Evolutionary conservation across 1,140 invertebrate species (phyloP).

Genomic region (Papilio polytes): DNA sequence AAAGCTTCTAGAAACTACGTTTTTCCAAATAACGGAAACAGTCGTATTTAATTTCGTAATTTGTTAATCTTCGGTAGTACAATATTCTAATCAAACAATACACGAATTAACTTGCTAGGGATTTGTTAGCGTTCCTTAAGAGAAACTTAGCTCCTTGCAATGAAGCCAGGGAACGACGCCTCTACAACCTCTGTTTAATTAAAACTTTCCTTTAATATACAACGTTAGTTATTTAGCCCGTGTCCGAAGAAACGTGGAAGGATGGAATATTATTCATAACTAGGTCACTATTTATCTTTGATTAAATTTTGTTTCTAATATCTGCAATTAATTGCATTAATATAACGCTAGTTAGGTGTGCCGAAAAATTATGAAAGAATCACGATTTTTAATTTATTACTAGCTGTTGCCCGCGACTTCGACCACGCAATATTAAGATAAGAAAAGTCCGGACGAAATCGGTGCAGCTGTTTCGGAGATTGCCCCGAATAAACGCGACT

Average conservation of each 20-base stretch:
- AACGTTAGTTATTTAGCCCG: constrained; percentile 2
- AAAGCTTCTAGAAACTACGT: background rate
- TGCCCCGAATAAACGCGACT: no score
- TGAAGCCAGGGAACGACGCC: constrained; percentile 5
- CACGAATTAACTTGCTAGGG: background rate
- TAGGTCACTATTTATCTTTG: background rate
- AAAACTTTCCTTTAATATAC: constrained; percentile 8
- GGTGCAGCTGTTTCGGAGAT: no score
- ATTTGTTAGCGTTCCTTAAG: constrained; percentile 12
- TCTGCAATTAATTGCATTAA: background rate
- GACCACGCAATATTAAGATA: no score
- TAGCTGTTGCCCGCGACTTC: no score
- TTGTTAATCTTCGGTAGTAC: background rate
- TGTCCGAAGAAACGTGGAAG: constrained; percentile 15
- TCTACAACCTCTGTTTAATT: constrained; percentile 11
- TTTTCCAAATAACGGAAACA: background rate
- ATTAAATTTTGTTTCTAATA: background rate
- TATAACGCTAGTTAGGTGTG: background rate
- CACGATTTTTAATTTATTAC: no score
- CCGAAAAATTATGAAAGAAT: background rate
- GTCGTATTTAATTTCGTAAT: background rate
- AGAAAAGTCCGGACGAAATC: no score
- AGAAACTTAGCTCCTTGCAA: constrained; percentile 17
- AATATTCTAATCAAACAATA: constrained; percentile 5
- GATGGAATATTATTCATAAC: constrained; percentile 8